Conservation (phyloP, 1,140 invertebrate genomes). For the Bemisia tabaci region DNA sequence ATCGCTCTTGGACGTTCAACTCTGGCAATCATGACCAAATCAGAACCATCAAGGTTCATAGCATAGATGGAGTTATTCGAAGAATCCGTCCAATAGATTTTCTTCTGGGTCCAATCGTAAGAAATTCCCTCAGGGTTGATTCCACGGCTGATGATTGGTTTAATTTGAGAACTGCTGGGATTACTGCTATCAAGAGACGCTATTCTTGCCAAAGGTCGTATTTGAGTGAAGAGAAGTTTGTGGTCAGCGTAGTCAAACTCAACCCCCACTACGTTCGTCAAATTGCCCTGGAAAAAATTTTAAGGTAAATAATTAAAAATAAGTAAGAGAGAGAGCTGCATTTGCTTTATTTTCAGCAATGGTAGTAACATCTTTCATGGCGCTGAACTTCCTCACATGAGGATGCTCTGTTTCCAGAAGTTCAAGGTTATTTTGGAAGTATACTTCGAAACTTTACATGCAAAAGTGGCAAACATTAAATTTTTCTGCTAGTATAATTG, state of each 20-base stretch:
- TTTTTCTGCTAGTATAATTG: no score
- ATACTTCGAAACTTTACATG: no score
- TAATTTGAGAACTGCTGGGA: slow-evolving; percentile 44
- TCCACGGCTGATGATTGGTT: slow-evolving; percentile 60
- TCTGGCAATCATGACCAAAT: slow-evolving; percentile 83
- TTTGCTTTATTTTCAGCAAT: no score
- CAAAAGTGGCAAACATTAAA: no score
- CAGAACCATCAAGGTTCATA: slow-evolving; percentile 78
- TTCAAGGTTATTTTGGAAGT: no score
- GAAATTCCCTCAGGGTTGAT: slow-evolving; percentile 92
- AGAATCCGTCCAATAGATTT: slow-evolving; percentile 94
- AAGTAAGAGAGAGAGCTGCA: no score
- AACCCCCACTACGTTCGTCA: slow-evolving; percentile 91
- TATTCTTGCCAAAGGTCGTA: slow-evolving; percentile 77
- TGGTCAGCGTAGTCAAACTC: slow-evolving; percentile 90
- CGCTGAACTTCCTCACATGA: no score
- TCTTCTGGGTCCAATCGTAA: slow-evolving; percentile 93
- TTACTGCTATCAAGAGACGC: slow-evolving; percentile 57
- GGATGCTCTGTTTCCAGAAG: no score
- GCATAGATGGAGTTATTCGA: slow-evolving; percentile 89
- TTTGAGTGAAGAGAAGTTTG: slow-evolving; percentile 79
- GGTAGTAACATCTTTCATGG: no score
- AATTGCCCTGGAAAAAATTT: slow-evolving; percentile 49
- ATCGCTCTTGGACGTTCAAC: slow-evolving; percentile 89
- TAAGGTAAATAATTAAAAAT: no score